Percentiles rank a stretch among this genome's conserved stretches.
Evolutionary conservation across 2,113 vertebrate genomes (phyloP).

Genomic region (Steatornis caripensis): DNA sequence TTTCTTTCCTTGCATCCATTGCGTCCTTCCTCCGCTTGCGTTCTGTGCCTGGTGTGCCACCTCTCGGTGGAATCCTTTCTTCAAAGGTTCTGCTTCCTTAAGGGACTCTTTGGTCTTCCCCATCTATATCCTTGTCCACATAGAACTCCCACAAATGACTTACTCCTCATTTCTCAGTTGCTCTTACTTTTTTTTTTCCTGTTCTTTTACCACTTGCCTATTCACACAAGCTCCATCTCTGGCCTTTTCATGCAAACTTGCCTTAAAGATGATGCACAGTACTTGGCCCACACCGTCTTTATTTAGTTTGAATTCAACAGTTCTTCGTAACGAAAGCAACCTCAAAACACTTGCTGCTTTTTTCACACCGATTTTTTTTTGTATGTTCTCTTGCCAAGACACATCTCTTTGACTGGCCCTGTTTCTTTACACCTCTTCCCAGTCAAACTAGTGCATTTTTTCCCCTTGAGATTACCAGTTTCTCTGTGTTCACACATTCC

Average conservation of each 20-base stretch:
- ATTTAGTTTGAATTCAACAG: not conserved
- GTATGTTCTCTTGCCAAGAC: not conserved
- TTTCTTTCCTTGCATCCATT: not conserved
- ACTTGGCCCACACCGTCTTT: not conserved
- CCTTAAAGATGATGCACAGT: not conserved
- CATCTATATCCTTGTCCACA: not conserved
- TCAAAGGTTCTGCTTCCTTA: not conserved
- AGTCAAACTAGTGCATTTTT: not conserved
- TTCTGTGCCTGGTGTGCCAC: not conserved
- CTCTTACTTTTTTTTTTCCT: not conserved
- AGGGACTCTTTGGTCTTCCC: not conserved
- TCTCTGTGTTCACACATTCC: not conserved
- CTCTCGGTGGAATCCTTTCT: not conserved
- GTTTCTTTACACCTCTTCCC: not conserved
- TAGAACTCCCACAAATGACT: not conserved
- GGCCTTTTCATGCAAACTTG: not conserved
- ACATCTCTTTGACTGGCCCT: not conserved
- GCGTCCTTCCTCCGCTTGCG: not conserved
- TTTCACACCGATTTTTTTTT: not conserved
- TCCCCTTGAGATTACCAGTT: not conserved
- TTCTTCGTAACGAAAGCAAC: not conserved
- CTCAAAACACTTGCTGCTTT: not conserved
- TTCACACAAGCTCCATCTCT: not conserved
- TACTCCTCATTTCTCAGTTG: not conserved
- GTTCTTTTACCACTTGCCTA: not conserved